These are phyloP conservation scores for Arge pagana DNA, from an alignment of 2,888 invertebrate genomes.

Conservation along the genomic window DNA sequence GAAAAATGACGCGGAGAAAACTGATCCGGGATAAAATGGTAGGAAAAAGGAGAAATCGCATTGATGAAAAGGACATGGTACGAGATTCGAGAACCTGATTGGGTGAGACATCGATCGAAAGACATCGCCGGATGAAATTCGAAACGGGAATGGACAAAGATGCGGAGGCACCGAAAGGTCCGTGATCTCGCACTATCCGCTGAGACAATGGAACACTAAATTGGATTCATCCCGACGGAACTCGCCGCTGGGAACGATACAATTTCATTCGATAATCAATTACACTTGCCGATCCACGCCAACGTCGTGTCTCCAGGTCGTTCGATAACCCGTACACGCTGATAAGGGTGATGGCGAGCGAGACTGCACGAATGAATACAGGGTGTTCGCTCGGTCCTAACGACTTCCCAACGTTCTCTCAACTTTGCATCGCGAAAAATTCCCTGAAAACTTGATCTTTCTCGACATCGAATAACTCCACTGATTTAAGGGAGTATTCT, in stretches of 20 bases:
- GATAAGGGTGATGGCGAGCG: too few species aligned
- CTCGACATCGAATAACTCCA: too few species aligned
- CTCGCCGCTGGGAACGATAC: too few species aligned
- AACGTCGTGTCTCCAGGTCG: slow-evolving; percentile 2
- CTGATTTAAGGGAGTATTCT: too few species aligned
- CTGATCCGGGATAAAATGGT: too few species aligned
- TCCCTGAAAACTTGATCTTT: too few species aligned
- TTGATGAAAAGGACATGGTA: slow-evolving; percentile 17
- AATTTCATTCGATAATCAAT: slow-evolving; percentile 14
- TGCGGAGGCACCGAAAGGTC: slow-evolving; percentile 7
- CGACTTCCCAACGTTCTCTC: too few species aligned
- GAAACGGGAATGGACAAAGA: slow-evolving; percentile 11
- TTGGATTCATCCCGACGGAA: too few species aligned
- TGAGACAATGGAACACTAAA: slow-evolving; percentile 14
- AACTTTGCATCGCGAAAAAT: too few species aligned
- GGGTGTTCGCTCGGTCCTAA: too few species aligned
- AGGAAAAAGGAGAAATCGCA: not conserved
- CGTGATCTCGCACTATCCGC: slow-evolving; percentile 8
- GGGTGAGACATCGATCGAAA: slow-evolving; percentile 16
- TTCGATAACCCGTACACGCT: slow-evolving; percentile 7
- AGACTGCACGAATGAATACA: too few species aligned
- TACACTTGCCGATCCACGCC: not conserved
- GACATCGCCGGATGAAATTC: slow-evolving; percentile 17
- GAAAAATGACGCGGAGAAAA: too few species aligned
- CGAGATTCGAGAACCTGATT: slow-evolving; percentile 11